phyloP scores from a whole-genome alignment of 2,113 vertebrate species.

The Anser brachyrhynchus region DNA sequence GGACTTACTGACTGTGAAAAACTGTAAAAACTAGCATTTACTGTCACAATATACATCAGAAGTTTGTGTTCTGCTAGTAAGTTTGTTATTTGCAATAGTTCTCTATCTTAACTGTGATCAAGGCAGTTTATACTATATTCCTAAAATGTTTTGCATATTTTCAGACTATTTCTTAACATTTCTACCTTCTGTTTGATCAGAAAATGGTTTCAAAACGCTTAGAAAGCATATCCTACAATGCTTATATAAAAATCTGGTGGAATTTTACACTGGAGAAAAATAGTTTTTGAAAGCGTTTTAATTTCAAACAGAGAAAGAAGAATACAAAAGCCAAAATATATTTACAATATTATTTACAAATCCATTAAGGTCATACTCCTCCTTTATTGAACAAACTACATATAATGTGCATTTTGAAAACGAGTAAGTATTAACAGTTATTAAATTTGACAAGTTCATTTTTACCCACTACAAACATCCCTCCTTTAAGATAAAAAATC shows the following conservation, averaged over 20 bases:
- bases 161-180: background rate
- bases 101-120: background rate
- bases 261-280: background rate
- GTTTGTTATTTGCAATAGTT: background rate
- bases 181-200: background rate
- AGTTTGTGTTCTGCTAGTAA: background rate
- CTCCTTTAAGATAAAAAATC: background rate
- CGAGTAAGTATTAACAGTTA: background rate
- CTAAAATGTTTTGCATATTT: background rate
- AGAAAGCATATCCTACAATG: background rate
- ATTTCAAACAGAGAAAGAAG: background rate
- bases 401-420: background rate
- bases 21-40: rapidly evolving
- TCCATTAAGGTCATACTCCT: background rate
- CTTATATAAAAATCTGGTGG: background rate
- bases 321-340: background rate
- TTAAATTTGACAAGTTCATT: background rate
- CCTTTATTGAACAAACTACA: background rate
- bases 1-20: background rate
- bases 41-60: background rate
- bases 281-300: background rate
- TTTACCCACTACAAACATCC: background rate
- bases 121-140: background rate
- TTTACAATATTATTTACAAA: constrained; percentile 34
- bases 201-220: background rate